Evolutionary conservation across 2,797 vertebrate genomes (phyloP).

Genomic region (Poecile montanus): DNA sequence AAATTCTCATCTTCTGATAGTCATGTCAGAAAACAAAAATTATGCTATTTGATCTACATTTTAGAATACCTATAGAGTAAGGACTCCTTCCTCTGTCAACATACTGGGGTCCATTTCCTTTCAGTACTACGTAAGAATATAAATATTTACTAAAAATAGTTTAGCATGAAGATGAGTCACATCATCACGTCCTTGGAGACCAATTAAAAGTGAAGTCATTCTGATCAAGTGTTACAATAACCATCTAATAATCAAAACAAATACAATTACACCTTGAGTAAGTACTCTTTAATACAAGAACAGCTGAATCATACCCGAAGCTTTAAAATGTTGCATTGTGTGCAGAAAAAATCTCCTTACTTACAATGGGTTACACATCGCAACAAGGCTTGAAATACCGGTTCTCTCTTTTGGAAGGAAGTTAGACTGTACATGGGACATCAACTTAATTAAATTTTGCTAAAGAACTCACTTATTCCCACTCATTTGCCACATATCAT

Average conservation of each 20-base stretch:
- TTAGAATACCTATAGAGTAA: background rate
- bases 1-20: background rate
- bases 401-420: background rate
- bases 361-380: background rate
- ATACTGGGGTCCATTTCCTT: background rate
- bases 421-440: background rate
- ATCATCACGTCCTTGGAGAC: constrained; percentile 8
- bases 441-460: background rate
- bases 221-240: constrained; percentile 34
- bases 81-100: background rate
- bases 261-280: constrained; percentile 28
- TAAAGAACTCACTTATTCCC: background rate
- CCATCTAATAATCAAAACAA: constrained; percentile 52
- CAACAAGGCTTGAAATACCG: background rate
- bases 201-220: constrained; percentile 20
- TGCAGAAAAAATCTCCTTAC: background rate
- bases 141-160: constrained; percentile 67
- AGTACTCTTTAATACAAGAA: constrained; percentile 1
- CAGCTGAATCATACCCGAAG: background rate
- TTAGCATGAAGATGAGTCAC: constrained; percentile 34
- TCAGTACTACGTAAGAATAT: background rate
- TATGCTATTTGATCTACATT: background rate
- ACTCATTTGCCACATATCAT: background rate
- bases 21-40: accelerated
- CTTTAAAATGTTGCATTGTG: background rate